Evolutionary conservation across 2,113 vertebrate genomes (phyloP).

Genomic region (Zapus hudsonius): DNA sequence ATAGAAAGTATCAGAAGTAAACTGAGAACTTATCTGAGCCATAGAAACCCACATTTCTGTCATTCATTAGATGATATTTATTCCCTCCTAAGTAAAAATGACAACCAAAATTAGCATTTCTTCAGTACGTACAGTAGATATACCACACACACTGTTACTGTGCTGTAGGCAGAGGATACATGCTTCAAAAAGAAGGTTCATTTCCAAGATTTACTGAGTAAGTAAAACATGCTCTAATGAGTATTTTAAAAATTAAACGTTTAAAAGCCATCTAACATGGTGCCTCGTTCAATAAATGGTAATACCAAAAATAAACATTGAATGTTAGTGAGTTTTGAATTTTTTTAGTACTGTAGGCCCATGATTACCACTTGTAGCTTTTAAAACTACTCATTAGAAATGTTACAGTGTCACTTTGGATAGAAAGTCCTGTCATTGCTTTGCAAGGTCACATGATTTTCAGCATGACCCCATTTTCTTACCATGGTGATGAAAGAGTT

Average conservation of each 20-base stretch:
- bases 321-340: background rate
- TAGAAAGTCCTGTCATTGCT: slow-evolving; percentile 49
- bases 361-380: slow-evolving; percentile 56
- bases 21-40: slow-evolving; percentile 60
- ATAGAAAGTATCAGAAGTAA: slow-evolving; percentile 43
- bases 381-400: slow-evolving; percentile 70
- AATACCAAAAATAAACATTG: slow-evolving; percentile 30
- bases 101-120: slow-evolving; percentile 73
- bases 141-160: slow-evolving; percentile 54
- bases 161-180: slow-evolving; percentile 61
- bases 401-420: slow-evolving; percentile 54
- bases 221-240: slow-evolving; percentile 51
- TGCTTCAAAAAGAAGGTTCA: slow-evolving; percentile 64
- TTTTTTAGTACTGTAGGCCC: background rate
- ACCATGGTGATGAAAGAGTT: slow-evolving; percentile 73
- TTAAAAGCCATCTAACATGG: background rate
- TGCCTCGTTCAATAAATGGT: slow-evolving; percentile 53
- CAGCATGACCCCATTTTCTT: slow-evolving; percentile 58
- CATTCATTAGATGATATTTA: slow-evolving; percentile 61
- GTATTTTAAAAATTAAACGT: slow-evolving; percentile 46
- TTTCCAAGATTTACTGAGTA: slow-evolving; percentile 61
- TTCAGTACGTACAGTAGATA: slow-evolving; percentile 69
- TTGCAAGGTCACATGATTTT: slow-evolving; percentile 62
- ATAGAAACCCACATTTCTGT: slow-evolving; percentile 74
- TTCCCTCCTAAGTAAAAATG: slow-evolving; percentile 68